Percentiles rank a stretch among this genome's conserved stretches.
Conservation (phyloP, 2,113 vertebrate genomes). For the Cinclus cinclus region DNA sequence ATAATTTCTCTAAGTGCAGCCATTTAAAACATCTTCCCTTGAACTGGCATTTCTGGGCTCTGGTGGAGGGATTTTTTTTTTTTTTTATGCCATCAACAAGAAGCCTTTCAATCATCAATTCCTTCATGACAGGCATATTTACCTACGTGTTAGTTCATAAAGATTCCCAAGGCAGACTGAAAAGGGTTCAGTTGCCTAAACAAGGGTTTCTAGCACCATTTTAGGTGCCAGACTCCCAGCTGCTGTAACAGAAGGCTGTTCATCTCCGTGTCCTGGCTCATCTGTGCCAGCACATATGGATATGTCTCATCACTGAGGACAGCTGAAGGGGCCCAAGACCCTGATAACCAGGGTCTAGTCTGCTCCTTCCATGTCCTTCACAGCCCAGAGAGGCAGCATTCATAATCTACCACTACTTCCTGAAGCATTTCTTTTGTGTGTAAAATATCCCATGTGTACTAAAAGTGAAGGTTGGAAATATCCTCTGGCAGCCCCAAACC, state of each 20-base stretch:
- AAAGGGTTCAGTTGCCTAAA: neutral
- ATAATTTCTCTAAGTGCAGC: neutral
- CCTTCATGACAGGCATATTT: neutral
- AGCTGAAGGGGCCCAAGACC: slow-evolving; percentile 9
- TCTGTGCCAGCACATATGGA: slow-evolving; percentile 8
- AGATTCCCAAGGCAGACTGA: neutral
- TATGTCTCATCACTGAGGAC: neutral
- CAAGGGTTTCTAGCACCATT: slow-evolving; percentile 22
- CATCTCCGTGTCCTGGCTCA: neutral
- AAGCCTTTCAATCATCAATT: neutral
- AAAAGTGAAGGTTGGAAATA: neutral
- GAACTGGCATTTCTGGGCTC: neutral
- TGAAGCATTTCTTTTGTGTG: neutral
- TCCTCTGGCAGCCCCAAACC: neutral
- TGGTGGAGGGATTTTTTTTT: accelerated
- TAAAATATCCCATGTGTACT: neutral
- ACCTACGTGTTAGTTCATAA: neutral
- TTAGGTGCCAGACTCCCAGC: slow-evolving; percentile 58
- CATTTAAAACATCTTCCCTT: neutral
- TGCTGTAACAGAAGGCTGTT: slow-evolving; percentile 44
- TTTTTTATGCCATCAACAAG: neutral
- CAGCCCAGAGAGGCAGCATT: neutral
- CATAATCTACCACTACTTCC: neutral
- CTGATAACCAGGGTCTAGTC: neutral
- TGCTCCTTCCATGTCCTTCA: neutral